Percentiles rank a stretch among this genome's conserved stretches.
phyloP scores from a whole-genome alignment of 2,888 invertebrate genomes.

The Hipparchia semele region DNA sequence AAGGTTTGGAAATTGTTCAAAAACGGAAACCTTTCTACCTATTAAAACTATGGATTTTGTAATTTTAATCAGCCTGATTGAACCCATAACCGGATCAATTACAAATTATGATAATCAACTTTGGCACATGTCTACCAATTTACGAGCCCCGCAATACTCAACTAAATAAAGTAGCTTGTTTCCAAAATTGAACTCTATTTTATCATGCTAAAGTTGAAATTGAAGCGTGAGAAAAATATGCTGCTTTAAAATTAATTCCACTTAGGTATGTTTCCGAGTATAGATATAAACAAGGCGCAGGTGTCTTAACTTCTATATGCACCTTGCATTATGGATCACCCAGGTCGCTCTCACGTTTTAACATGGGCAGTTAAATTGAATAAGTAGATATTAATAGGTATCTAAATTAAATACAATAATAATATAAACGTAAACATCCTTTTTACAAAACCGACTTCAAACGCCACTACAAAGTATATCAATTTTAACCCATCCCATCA shows the following conservation, averaged over 20 bases:
- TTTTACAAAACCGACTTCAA: no score
- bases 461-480: no score
- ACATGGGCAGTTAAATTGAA: slow-evolving; percentile 33
- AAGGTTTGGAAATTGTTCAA: no score
- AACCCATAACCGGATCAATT: slow-evolving; percentile 2
- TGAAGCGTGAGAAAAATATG: slow-evolving; percentile 21
- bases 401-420: not conserved
- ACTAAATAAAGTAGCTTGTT: not conserved
- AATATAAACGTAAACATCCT: no score
- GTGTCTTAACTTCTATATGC: slow-evolving; percentile 51
- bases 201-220: not conserved
- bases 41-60: not conserved
- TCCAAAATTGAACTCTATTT: not conserved
- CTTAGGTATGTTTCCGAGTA: slow-evolving; percentile 19
- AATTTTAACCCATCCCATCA: no score
- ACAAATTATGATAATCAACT: not conserved
- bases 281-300: slow-evolving; percentile 44
- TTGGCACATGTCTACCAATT: slow-evolving; percentile 12
- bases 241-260: slow-evolving; percentile 26
- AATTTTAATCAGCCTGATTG: slow-evolving; percentile 7
- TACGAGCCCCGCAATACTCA: not conserved
- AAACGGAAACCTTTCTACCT: no score
- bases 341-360: slow-evolving; percentile 43
- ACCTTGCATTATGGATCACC: slow-evolving; percentile 54
- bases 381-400: slow-evolving; percentile 11